A percentile compares a stretch with the other conserved stretches of the same genome.
These are phyloP conservation scores for Pentamera pediparva DNA, from an alignment of 53 echinoderm and acorn worm species.

Conservation along the genomic window DNA sequence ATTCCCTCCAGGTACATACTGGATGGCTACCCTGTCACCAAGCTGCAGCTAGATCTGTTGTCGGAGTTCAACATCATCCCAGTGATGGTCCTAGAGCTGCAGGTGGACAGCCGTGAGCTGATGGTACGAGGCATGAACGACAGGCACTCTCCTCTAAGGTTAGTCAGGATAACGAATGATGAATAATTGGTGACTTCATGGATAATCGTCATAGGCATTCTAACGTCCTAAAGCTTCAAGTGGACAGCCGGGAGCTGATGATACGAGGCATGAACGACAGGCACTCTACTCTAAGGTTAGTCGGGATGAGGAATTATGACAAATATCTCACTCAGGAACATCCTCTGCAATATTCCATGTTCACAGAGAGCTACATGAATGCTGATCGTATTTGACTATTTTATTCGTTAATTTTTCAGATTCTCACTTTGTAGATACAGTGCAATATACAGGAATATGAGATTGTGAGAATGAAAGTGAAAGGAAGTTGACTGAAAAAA, in stretches of 20 bases:
- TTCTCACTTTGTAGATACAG: too few relatives aligned
- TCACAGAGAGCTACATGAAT: too few relatives aligned
- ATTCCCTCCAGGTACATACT: constrained; percentile 58
- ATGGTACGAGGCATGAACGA: constrained; percentile 95
- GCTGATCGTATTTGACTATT: too few relatives aligned
- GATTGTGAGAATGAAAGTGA: too few relatives aligned
- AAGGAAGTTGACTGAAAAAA: too few relatives aligned
- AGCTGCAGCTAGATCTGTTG: constrained; percentile 83
- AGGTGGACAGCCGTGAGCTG: constrained; percentile 91
- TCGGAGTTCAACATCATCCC: constrained; percentile 86
- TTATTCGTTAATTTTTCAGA: too few relatives aligned
- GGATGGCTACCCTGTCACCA: constrained; percentile 87
- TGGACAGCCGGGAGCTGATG: constrained; percentile 97
- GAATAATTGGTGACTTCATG: not conserved
- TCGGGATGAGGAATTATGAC: not conserved
- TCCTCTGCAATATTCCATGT: too few relatives aligned
- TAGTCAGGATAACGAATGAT: not conserved
- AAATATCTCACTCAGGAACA: too few relatives aligned
- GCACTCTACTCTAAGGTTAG: constrained; percentile 75
- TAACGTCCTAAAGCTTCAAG: constrained; percentile 75
- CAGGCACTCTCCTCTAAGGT: constrained; percentile 84
- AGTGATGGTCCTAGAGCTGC: constrained; percentile 75
- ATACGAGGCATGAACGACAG: constrained; percentile 90
- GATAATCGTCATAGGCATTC: too few relatives aligned
- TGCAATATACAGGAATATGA: too few relatives aligned